phyloP scores from a whole-genome alignment of 2,113 vertebrate genomes.

The Eonycteris spelaea region DNA sequence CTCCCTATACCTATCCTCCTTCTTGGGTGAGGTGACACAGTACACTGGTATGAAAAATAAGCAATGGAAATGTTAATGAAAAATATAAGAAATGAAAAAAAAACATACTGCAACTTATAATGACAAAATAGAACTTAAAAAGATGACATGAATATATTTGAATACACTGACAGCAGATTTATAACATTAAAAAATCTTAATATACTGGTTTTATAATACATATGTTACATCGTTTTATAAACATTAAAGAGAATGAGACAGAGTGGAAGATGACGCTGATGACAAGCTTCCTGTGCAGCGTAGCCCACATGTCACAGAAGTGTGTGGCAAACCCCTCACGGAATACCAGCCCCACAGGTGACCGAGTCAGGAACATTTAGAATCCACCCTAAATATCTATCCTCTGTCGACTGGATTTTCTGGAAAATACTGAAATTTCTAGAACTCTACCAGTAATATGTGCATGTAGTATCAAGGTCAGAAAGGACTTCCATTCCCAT shows the following conservation, averaged over 20 bases:
- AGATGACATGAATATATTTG: constrained; percentile 79
- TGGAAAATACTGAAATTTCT: not conserved
- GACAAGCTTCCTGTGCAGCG: not conserved
- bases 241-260: not conserved
- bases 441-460: not conserved
- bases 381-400: not conserved
- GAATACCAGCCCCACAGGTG: not conserved
- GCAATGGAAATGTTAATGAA: constrained; percentile 85
- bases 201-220: constrained; percentile 32
- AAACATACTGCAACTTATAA: constrained; percentile 77
- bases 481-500: not conserved
- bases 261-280: not conserved
- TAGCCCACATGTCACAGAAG: not conserved
- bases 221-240: not conserved
- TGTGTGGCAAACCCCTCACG: not conserved
- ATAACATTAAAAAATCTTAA: constrained; percentile 34
- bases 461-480: not conserved
- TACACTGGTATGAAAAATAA: constrained; percentile 92
- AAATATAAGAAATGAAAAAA: constrained; percentile 79
- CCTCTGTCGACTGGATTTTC: not conserved
- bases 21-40: constrained; percentile 96
- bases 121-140: constrained; percentile 83
- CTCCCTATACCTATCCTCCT: constrained; percentile 96
- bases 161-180: constrained; percentile 78
- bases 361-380: not conserved